Percentiles rank a stretch among this genome's conserved stretches.
These are phyloP conservation scores for Heteractis magnifica DNA, from an alignment of 92 coral and sea anemone genomes.

Conservation along the genomic window DNA sequence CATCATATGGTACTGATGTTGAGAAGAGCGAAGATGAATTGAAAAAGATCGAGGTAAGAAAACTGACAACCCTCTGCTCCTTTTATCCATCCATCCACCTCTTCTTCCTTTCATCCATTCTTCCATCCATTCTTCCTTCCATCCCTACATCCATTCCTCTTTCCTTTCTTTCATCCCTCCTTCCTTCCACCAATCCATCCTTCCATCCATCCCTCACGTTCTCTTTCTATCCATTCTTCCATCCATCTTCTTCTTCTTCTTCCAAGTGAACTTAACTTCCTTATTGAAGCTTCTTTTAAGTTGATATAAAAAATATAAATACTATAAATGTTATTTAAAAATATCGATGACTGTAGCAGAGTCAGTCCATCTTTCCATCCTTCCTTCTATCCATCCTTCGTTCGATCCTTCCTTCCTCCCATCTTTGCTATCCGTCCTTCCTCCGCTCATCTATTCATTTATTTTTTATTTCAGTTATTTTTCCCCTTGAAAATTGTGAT, in stretches of 20 bases:
- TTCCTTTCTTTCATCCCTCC: neutral
- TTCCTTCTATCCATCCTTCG: too few species aligned
- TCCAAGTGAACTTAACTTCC: neutral
- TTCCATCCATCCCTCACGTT: neutral
- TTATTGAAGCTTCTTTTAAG: too few species aligned
- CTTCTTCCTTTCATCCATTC: neutral
- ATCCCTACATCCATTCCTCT: neutral
- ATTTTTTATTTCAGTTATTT: too few species aligned
- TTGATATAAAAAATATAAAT: too few species aligned
- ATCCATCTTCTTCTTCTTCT: neutral
- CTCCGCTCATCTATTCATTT: too few species aligned
- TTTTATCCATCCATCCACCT: neutral
- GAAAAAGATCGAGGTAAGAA: conserved; percentile 67
- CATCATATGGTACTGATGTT: conserved; percentile 69
- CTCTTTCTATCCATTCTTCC: neutral
- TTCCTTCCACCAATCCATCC: neutral
- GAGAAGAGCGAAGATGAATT: conserved; percentile 67
- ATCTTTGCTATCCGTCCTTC: too few species aligned
- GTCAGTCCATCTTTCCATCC: too few species aligned
- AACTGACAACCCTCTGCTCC: neutral
- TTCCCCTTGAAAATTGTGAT: too few species aligned
- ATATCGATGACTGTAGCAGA: too few species aligned
- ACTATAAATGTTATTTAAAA: too few species aligned
- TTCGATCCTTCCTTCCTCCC: too few species aligned
- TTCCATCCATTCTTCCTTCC: neutral